Conservation (phyloP, 2,113 vertebrate species). For the Nibea coibor region DNA sequence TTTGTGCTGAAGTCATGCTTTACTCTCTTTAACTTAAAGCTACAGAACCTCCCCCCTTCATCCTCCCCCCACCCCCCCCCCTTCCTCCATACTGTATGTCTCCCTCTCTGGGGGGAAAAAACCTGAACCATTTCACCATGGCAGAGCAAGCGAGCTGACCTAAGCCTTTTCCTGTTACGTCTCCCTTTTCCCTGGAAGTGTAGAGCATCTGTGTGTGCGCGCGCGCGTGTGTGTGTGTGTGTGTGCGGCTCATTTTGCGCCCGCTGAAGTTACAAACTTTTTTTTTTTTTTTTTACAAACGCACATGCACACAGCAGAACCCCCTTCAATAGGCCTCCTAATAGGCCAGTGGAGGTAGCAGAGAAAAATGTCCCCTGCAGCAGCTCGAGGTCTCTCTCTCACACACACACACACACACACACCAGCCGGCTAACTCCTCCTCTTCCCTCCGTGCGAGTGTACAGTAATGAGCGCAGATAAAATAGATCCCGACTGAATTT, state of each 20-base stretch:
- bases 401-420: conserved; percentile 55
- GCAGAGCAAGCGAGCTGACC: conserved; percentile 71
- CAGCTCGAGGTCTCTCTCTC: conserved; percentile 40
- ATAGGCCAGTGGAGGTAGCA: conserved; percentile 71
- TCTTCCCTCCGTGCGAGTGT: conserved; percentile 30
- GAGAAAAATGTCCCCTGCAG: conserved; percentile 73
- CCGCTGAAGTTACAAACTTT: conserved; percentile 60
- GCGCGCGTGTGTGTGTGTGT: conserved; percentile 10
- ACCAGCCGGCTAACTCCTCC: conserved; percentile 46
- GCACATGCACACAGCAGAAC: conserved; percentile 58
- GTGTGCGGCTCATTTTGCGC: conserved; percentile 48
- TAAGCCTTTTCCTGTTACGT: conserved; percentile 87
- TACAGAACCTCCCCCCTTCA: not conserved
- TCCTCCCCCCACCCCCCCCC: not conserved
- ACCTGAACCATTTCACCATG: conserved; percentile 63
- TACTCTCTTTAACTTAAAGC: conserved; percentile 61
- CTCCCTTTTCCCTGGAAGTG: conserved; percentile 67
- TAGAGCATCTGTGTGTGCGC: conserved; percentile 31
- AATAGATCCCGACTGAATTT: conserved; percentile 52
- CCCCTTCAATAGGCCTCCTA: conserved; percentile 79
- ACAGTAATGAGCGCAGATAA: conserved; percentile 58
- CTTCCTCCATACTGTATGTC: conserved; percentile 54
- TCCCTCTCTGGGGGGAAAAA: conserved; percentile 42
- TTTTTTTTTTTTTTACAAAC: conserved; percentile 44
- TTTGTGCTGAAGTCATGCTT: conserved; percentile 62